Conservation (phyloP, 2,113 vertebrate genomes). For the Meleagris gallopavo region DNA sequence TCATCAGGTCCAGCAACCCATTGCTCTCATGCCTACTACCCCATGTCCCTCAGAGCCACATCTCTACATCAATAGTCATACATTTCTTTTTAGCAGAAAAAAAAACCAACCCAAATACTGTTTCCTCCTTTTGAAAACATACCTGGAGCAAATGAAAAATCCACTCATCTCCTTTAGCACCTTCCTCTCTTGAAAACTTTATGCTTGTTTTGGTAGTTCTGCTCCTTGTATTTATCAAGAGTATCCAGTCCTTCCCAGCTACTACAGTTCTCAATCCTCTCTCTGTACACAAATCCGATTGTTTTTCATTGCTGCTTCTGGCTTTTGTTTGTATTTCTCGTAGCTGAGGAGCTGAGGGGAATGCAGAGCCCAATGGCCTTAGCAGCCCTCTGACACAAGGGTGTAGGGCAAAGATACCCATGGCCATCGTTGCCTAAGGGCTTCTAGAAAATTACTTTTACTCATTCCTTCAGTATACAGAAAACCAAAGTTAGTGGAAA, state of each 20-base stretch:
- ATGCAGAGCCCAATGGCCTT: neutral
- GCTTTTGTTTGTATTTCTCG: neutral
- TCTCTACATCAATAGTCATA: too few relatives aligned
- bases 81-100: neutral
- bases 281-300: neutral
- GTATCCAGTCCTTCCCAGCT: neutral
- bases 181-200: neutral
- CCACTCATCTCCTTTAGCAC: neutral
- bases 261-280: neutral
- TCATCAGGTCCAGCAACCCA: too few relatives aligned
- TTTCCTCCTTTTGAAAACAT: neutral
- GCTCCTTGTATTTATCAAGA: neutral
- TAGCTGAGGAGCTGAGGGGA: neutral
- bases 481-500: neutral
- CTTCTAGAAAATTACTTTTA: neutral
- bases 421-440: fast-evolving
- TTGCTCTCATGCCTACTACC: too few relatives aligned
- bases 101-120: neutral
- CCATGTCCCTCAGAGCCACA: too few relatives aligned
- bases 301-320: neutral
- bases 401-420: neutral
- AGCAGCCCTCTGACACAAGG: neutral
- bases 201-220: neutral
- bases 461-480: neutral
- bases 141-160: neutral